Evolutionary conservation across 2,888 invertebrate species (phyloP), one percentile per base, ranked within the genome.

Genomic region (Acrocyrtus sp.): DNA sequence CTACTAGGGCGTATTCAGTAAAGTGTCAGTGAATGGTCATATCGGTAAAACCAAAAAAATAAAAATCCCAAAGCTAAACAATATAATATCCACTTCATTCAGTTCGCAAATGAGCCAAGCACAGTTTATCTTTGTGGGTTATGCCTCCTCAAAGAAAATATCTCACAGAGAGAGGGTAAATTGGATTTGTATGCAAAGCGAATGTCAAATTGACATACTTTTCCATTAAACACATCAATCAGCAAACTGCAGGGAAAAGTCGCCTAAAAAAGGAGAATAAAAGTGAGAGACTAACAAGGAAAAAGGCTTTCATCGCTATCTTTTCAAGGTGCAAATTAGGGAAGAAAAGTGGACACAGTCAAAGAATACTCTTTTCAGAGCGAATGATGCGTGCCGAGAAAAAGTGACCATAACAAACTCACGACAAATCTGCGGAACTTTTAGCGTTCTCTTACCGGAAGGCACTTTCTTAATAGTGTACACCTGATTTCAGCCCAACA

Each of bases 101-200:
- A n/a, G n/a, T n/a, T n/a, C 26, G 22, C 51, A 51, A 19, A 51
- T 29, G 22, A 53, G n/a, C n/a, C 10, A 5, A 53, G 22, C n/a
- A 39, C 22, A 39, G n/a, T n/a, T n/a, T n/a, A n/a, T 68, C 65
- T 68, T 75, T 76, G 76, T 76, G 73, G 76, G 76, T 76, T 76
- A 56, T 50, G 47, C 47, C 73, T 76, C 76, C 76, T 76, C 76
- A 73, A 76, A 76, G 72, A 47, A 72, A 50, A n/a, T n/a, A n/a
- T n/a, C n/a, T 34, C 34, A 12, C 58, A 66, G 50, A n/a, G n/a
- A n/a, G n/a, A 66, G 58, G 61, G 58, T 58, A 60, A 61, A 66
- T 57, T 75, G 58, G 67, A 75, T 75, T 75, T 72, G 75, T 72
- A 75, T 75, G 75, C 75, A 75, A 68, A 75, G 63, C 72, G 63